These are phyloP conservation scores for Thunnus thynnus DNA, from an alignment of 2,113 vertebrate genomes.

Conservation along the genomic window DNA sequence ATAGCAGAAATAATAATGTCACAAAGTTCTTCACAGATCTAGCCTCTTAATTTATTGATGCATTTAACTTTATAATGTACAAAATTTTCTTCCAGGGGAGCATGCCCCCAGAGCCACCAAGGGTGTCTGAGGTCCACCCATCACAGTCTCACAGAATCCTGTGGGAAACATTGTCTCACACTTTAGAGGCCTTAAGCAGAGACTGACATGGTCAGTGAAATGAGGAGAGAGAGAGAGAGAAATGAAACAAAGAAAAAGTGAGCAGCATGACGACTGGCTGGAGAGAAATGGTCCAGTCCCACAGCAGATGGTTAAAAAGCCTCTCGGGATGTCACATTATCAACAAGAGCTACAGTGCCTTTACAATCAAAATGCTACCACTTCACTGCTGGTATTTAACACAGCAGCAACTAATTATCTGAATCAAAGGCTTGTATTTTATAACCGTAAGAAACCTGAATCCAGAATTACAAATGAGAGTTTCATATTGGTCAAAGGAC, in stretches of 20 bases:
- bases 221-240: conserved; percentile 1
- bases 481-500: neutral
- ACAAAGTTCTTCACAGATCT: too few species aligned
- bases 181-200: conserved; percentile 43
- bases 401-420: conserved; percentile 31
- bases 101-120: too few species aligned
- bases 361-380: conserved; percentile 34
- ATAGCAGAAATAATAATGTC: too few species aligned
- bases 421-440: conserved; percentile 10
- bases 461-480: conserved; percentile 5
- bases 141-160: too few species aligned
- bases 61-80: too few species aligned
- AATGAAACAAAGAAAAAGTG: neutral
- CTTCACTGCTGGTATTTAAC: conserved; percentile 6
- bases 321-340: conserved; percentile 43
- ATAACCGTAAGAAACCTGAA: neutral
- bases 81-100: too few species aligned
- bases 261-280: conserved; percentile 10
- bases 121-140: too few species aligned
- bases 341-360: conserved; percentile 3
- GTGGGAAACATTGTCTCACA: neutral
- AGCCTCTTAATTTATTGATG: too few species aligned
- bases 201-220: conserved; percentile 22
- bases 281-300: conserved; percentile 34
- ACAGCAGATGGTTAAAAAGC: conserved; percentile 53